Evolutionary conservation across 2,888 invertebrate genomes (phyloP).

Genomic region (Acleris laterana): DNA sequence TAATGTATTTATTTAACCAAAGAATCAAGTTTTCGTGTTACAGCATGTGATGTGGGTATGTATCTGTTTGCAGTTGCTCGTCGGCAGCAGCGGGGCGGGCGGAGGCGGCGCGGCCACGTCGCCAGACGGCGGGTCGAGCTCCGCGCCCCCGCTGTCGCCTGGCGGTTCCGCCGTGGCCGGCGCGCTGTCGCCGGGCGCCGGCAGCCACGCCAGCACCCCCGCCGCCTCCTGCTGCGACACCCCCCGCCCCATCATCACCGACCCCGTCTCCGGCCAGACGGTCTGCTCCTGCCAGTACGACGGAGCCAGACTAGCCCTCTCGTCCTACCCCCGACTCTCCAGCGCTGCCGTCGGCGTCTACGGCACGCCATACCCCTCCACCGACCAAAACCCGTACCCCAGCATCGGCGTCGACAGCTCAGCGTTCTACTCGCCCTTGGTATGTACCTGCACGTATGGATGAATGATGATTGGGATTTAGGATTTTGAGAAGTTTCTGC

Average conservation of each 20-base stretch:
- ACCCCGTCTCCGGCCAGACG: slow-evolving; percentile 96
- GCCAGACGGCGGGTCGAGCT: slow-evolving; percentile 87
- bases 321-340: slow-evolving; percentile 90
- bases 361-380: slow-evolving; percentile 94
- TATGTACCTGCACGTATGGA: slow-evolving; percentile 86
- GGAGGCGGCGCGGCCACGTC: slow-evolving; percentile 90
- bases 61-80: slow-evolving; percentile 85
- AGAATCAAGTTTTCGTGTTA: not conserved
- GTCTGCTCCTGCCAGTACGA: slow-evolving; percentile 98
- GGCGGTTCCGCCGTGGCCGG: slow-evolving; percentile 87
- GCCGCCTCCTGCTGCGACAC: slow-evolving; percentile 93
- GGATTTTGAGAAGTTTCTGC: too few relatives aligned
- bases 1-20: too few relatives aligned
- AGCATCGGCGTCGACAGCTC: slow-evolving; percentile 97
- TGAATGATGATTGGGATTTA: too few relatives aligned
- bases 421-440: slow-evolving; percentile 97
- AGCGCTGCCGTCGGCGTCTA: slow-evolving; percentile 92
- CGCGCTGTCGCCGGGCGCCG: slow-evolving; percentile 85
- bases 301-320: slow-evolving; percentile 92
- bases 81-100: slow-evolving; percentile 90
- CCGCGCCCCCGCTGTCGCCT: slow-evolving; percentile 89
- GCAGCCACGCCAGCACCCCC: slow-evolving; percentile 79
- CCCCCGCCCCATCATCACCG: slow-evolving; percentile 95
- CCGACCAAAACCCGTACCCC: slow-evolving; percentile 96
- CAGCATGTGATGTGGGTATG: not conserved